These are phyloP conservation scores for Formica selysi DNA, from an alignment of 1,140 invertebrate species.

Conservation along the genomic window DNA sequence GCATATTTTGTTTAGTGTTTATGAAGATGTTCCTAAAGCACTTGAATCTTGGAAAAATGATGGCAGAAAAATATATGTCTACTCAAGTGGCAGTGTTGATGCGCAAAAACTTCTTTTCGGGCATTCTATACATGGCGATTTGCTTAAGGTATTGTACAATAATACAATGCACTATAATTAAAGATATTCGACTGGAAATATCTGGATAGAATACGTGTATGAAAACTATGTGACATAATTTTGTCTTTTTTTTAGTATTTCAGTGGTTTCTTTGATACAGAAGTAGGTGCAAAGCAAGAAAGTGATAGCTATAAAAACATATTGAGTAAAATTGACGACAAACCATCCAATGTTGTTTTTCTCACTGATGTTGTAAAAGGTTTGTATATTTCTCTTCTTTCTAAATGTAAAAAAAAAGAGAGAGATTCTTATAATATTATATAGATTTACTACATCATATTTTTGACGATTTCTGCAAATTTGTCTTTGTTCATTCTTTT, in stretches of 20 bases:
- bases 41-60: conserved; percentile 90
- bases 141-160: conserved; percentile 87
- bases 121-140: conserved; percentile 92
- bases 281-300: conserved; percentile 93
- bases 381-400: conserved; percentile 58
- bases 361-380: conserved; percentile 94
- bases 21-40: conserved; percentile 92
- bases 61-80: conserved; percentile 93
- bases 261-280: conserved; percentile 95
- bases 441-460: conserved; percentile 18
- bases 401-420: background rate
- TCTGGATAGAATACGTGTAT: background rate
- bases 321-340: conserved; percentile 88
- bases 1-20: conserved; percentile 89
- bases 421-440: background rate
- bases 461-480: background rate
- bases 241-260: conserved; percentile 88
- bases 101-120: conserved; percentile 96
- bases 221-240: conserved; percentile 3
- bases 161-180: background rate
- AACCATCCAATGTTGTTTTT: conserved; percentile 91
- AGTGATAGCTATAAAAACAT: conserved; percentile 92
- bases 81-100: conserved; percentile 96
- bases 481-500: conserved; percentile 28
- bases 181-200: background rate